A percentile compares a stretch with the other conserved stretches of the same genome.
These are phyloP conservation scores for Clarias batrachus DNA, from an alignment of 2,113 vertebrate species.

Conservation along the genomic window DNA sequence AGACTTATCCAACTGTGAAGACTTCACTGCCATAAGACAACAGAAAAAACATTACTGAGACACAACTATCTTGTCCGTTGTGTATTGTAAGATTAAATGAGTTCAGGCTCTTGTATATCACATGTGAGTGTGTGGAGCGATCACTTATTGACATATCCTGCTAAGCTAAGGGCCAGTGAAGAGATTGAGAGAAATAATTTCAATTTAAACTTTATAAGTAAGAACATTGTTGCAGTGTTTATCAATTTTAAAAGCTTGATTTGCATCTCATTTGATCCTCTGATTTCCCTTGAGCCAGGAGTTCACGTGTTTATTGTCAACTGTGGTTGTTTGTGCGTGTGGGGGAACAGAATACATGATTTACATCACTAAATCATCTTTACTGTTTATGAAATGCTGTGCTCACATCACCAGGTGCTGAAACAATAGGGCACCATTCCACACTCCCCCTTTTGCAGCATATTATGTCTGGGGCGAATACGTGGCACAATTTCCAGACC, in stretches of 20 bases:
- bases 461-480: neutral
- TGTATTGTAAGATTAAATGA: conserved; percentile 1
- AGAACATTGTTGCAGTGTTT: neutral
- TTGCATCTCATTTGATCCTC: neutral
- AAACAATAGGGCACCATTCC: conserved; percentile 19
- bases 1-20: neutral
- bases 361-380: conserved; percentile 17
- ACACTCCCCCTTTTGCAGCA: neutral
- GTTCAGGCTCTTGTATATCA: neutral
- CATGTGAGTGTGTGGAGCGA: neutral
- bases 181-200: neutral
- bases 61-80: neutral
- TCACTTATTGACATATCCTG: neutral
- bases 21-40: neutral
- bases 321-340: neutral
- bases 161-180: neutral
- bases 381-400: neutral
- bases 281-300: neutral
- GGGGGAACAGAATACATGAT: conserved; percentile 9
- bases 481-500: neutral
- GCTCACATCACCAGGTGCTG: conserved; percentile 10
- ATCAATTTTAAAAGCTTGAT: neutral
- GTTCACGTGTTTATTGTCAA: neutral
- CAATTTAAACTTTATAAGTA: neutral
- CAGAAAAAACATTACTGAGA: neutral